Percentiles rank a stretch among this genome's conserved stretches.
phyloP scores from a whole-genome alignment of 2,797 vertebrate genomes.

The Ptychobarbus kaznakovi region DNA sequence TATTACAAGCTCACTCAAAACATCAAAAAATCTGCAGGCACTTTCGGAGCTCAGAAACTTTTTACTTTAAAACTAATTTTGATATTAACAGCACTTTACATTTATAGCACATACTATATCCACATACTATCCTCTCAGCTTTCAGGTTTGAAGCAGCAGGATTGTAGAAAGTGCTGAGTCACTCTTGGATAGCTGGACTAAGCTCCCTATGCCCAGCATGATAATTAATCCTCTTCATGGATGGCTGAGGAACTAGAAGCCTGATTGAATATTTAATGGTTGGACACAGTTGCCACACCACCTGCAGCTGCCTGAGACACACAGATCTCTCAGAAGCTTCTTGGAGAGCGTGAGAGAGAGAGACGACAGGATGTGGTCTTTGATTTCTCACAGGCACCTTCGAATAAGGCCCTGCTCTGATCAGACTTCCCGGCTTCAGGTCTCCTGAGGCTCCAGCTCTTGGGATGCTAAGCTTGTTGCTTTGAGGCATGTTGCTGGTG shows the following conservation, averaged over 20 bases:
- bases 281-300: slow-evolving; percentile 70
- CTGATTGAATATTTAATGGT: slow-evolving; percentile 81
- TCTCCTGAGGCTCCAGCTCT: slow-evolving; percentile 15
- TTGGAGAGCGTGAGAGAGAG: slow-evolving; percentile 27
- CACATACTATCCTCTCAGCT: slow-evolving; percentile 23
- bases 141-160: slow-evolving; percentile 33
- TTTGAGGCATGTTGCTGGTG: slow-evolving; percentile 13
- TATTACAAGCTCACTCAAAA: neutral
- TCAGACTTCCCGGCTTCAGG: slow-evolving; percentile 28
- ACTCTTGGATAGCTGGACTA: slow-evolving; percentile 51
- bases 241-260: slow-evolving; percentile 76
- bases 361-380: slow-evolving; percentile 42
- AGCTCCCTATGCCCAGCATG: slow-evolving; percentile 68
- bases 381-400: slow-evolving; percentile 41
- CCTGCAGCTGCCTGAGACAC: slow-evolving; percentile 49
- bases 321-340: slow-evolving; percentile 21
- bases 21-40: neutral
- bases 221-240: slow-evolving; percentile 81
- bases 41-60: neutral
- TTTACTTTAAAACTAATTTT: neutral
- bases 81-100: slow-evolving; percentile 20
- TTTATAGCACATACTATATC: slow-evolving; percentile 19
- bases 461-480: slow-evolving; percentile 19
- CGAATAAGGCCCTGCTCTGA: slow-evolving; percentile 16
- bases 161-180: slow-evolving; percentile 62